Percentiles rank a stretch among this genome's conserved stretches.
Conservation (phyloP, 2,113 vertebrate species). For the Mustelus asterias region DNA sequence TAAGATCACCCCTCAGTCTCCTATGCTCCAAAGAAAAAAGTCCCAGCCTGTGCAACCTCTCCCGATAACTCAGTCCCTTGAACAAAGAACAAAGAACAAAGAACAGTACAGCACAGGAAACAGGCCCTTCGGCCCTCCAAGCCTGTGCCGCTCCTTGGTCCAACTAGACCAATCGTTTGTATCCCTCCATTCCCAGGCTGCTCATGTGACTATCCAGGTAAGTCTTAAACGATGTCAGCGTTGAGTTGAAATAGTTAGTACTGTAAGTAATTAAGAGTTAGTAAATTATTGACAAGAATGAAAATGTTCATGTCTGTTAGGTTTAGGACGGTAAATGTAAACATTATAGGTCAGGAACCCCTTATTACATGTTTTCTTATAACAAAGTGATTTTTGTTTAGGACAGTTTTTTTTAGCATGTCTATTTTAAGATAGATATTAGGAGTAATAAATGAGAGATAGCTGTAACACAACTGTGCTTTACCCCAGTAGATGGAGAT, state of each 20-base stretch:
- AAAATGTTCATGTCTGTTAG: not conserved
- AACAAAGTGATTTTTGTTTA: not conserved
- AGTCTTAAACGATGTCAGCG: too few relatives aligned
- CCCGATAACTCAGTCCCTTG: too few relatives aligned
- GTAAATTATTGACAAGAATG: not conserved
- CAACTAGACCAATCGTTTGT: too few relatives aligned
- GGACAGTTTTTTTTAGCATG: not conserved
- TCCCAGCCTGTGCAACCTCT: too few relatives aligned
- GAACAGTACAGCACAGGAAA: too few relatives aligned
- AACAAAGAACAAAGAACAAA: too few relatives aligned
- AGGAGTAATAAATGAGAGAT: not conserved
- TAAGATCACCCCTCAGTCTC: too few relatives aligned
- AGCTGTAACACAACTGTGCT: not conserved
- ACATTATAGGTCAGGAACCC: not conserved
- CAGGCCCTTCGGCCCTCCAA: too few relatives aligned
- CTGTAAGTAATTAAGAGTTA: not conserved
- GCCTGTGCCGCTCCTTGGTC: too few relatives aligned
- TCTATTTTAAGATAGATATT: not conserved
- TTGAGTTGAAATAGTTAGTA: not conserved
- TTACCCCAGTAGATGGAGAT: not conserved
- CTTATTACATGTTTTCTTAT: not conserved
- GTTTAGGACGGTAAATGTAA: not conserved
- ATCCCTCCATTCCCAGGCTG: too few relatives aligned
- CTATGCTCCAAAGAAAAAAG: too few relatives aligned
- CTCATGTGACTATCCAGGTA: too few relatives aligned